Evolutionary conservation across 2,113 vertebrate species (phyloP).

Genomic region (Chionodraco myersi): DNA sequence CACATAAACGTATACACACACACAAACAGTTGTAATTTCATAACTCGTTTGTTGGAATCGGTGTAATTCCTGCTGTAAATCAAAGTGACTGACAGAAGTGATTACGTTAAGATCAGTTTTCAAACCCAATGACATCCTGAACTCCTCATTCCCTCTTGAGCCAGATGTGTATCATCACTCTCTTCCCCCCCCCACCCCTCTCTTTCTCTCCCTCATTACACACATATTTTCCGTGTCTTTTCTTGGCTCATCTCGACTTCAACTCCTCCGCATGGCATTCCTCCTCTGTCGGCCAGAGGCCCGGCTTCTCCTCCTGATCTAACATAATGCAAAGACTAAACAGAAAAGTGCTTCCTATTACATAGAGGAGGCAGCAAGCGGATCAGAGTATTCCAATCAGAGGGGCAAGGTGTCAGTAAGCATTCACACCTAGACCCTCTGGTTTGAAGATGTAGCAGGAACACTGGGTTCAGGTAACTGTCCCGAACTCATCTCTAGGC

Average conservation of each 20-base stretch:
- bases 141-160: slow-evolving; percentile 19
- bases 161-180: slow-evolving; percentile 56
- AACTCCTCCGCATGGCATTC: slow-evolving; percentile 21
- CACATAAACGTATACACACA: not conserved
- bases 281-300: slow-evolving; percentile 17
- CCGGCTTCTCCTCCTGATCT: slow-evolving; percentile 14
- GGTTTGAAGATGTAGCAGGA: no score
- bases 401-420: not conserved
- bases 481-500: no score
- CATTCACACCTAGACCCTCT: not conserved
- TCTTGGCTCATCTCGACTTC: slow-evolving; percentile 60
- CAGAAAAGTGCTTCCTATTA: slow-evolving; percentile 13
- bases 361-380: not conserved
- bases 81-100: slow-evolving; percentile 40
- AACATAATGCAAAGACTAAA: slow-evolving; percentile 31
- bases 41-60: not conserved
- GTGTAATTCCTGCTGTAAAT: slow-evolving; percentile 18
- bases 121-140: slow-evolving; percentile 25
- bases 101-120: slow-evolving; percentile 32
- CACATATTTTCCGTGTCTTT: slow-evolving; percentile 59
- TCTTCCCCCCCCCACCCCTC: not conserved
- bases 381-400: not conserved
- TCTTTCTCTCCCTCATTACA: slow-evolving; percentile 49
- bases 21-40: slow-evolving; percentile 42
- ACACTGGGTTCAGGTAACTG: no score